phyloP scores from a whole-genome alignment of 2,888 invertebrate species.

The Brachynemurus nebulosus region DNA sequence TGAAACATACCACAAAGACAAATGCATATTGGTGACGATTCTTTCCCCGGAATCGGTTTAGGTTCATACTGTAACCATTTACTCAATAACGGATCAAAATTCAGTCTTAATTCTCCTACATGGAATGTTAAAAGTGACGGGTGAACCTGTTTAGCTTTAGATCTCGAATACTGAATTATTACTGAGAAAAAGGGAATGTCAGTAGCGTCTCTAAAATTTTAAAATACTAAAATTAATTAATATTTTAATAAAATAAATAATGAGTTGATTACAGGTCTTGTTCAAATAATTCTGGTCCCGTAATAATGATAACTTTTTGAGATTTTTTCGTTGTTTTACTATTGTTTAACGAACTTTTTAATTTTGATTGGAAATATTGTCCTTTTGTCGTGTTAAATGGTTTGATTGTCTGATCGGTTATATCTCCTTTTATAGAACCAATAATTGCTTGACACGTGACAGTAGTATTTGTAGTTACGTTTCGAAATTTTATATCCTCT shows the following conservation, averaged over 20 bases:
- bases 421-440: conserved; percentile 5
- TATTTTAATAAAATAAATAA: conserved; percentile 8
- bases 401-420: conserved; percentile 28
- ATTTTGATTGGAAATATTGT: conserved; percentile 32
- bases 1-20: too few relatives aligned
- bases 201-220: not conserved
- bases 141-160: conserved; percentile 30
- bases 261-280: conserved; percentile 12
- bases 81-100: conserved; percentile 49
- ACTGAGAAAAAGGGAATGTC: conserved; percentile 20
- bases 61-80: conserved; percentile 47
- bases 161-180: conserved; percentile 33
- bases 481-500: conserved; percentile 4
- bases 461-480: conserved; percentile 5
- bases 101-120: conserved; percentile 36
- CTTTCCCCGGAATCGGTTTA: conserved; percentile 7
- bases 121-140: conserved; percentile 36
- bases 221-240: too few relatives aligned
- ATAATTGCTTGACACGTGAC: not conserved
- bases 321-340: conserved; percentile 22
- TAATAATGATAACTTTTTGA: conserved; percentile 39
- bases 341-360: conserved; percentile 12
- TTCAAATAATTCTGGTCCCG: conserved; percentile 34
- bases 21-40: too few relatives aligned
- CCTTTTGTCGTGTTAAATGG: conserved; percentile 32